Evolutionary conservation across 1,140 invertebrate genomes (phyloP), one percentile per base, ranked within the genome.

Genomic region (Zaprionus ghesquierei): DNA sequence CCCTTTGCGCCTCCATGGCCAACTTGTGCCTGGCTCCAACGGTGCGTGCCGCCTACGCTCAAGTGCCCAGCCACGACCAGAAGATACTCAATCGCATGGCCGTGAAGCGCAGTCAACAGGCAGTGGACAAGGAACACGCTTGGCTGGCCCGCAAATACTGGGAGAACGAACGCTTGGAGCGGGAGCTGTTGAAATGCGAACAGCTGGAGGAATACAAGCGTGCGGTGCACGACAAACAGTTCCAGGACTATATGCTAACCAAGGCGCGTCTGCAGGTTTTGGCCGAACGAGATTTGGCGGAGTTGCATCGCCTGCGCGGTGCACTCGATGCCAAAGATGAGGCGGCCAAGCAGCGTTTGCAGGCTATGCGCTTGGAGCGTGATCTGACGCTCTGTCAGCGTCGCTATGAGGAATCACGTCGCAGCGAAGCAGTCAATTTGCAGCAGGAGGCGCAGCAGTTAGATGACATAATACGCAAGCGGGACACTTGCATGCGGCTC

Each of bases 31-130:
- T 92, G 31, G 80, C 75, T 27, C 90, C 91, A 0, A 81, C 79
- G 0, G 73, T 92, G 55, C 74, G 69, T 0, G 85, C 79, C 3
- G 90, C 91, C 5, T 92, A 90, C 27, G 68, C 76, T 13, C 77
- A 77, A 50, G 74, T 92, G 15, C 89, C 91, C 2, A 74, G 63
- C 22, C 91, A 92, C 49, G 91, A 92, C 50, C 85, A 91, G 61
- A 90, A 89, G 60, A 92, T 92, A 33, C 70, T 92, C 0, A 91
- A 92, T 46, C 80, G 91, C 1, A 92, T 92, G 91, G 91, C 90
- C 2, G 85, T 69, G 5, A 92, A 91, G 60, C 77, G 91, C 0
- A 87, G 68, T 35, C 79, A 92, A 27, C 79, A 85, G 71, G 81
- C 81, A 9, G 69, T 76, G 20, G 80, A 84, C 27, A 90, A 90